phyloP scores from a whole-genome alignment of 2,797 vertebrate genomes.

The Rousettus madagascariensis region DNA sequence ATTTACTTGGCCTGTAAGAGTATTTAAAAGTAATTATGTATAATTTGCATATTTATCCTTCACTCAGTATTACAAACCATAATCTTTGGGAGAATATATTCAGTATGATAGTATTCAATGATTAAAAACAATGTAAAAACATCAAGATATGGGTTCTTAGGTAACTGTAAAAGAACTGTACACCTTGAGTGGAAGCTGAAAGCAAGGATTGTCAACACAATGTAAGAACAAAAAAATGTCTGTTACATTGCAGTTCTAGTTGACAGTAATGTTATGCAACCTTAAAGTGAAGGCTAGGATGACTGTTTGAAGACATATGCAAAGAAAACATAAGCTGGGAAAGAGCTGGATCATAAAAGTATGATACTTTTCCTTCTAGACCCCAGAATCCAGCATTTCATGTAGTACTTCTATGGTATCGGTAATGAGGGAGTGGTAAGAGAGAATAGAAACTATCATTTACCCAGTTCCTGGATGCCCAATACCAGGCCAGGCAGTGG shows the following conservation, averaged over 20 bases:
- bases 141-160: background rate
- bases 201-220: background rate
- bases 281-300: background rate
- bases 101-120: background rate
- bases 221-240: background rate
- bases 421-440: too few species aligned
- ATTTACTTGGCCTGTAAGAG: background rate
- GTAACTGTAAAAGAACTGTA: background rate
- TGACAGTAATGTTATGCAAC: background rate
- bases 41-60: background rate
- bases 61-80: background rate
- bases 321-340: background rate
- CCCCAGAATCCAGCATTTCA: too few species aligned
- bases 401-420: too few species aligned
- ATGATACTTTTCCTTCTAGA: background rate
- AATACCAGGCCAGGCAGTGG: too few species aligned
- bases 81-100: background rate
- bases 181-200: background rate
- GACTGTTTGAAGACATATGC: background rate
- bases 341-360: background rate
- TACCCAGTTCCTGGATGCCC: too few species aligned
- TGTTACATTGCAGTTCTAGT: too few species aligned
- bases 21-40: background rate
- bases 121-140: background rate
- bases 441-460: too few species aligned